phyloP scores from a whole-genome alignment of 2,113 vertebrate species.

The Prinia subflava region DNA sequence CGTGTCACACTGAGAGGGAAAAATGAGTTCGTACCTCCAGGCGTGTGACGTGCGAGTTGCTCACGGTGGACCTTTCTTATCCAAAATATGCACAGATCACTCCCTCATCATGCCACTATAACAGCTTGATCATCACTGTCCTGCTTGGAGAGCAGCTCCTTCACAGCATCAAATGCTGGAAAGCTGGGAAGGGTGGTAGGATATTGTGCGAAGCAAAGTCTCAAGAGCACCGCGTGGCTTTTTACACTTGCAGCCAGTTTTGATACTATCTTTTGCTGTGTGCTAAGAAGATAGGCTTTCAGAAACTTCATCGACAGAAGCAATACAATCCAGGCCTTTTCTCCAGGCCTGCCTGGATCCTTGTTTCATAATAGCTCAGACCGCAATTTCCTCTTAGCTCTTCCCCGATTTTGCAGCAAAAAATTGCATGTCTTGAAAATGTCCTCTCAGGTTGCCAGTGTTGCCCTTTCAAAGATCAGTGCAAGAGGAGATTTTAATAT shows the following conservation, averaged over 20 bases:
- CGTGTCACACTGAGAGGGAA: fast-evolving
- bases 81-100: neutral
- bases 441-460: neutral
- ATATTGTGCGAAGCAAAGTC: neutral
- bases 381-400: neutral
- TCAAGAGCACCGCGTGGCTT: neutral
- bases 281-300: neutral
- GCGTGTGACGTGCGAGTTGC: fast-evolving
- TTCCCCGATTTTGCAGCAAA: neutral
- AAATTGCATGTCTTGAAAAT: neutral
- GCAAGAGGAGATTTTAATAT: neutral
- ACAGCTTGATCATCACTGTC: neutral
- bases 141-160: neutral
- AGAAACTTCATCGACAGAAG: neutral
- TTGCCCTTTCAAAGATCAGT: neutral
- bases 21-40: neutral
- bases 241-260: neutral
- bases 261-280: neutral
- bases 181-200: neutral
- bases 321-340: neutral
- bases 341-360: neutral
- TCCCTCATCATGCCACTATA: fast-evolving
- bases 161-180: neutral
- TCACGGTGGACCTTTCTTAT: neutral
- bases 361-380: neutral